Evolutionary conservation across 2,888 invertebrate genomes (phyloP).

Genomic region (Lysandra bellargus): DNA sequence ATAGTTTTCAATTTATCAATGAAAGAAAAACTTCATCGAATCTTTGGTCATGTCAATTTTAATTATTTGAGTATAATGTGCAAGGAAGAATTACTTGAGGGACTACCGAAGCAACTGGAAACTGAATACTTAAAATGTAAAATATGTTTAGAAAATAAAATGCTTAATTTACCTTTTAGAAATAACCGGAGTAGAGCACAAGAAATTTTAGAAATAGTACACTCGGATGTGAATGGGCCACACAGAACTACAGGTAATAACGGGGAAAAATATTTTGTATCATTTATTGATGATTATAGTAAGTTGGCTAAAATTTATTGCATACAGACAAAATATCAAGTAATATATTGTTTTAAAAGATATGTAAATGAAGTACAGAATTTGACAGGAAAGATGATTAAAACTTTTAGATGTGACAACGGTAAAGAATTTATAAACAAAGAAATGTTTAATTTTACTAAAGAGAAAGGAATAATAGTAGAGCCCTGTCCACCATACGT

Average conservation of each 20-base stretch:
- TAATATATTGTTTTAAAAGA: too few relatives aligned
- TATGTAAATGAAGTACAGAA: too few relatives aligned
- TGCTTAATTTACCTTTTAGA: too few relatives aligned
- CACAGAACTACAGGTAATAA: background rate
- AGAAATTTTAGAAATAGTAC: constrained; percentile 2
- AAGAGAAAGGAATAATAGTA: constrained; percentile 34
- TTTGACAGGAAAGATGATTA: constrained; percentile 37
- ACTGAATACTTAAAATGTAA: too few relatives aligned
- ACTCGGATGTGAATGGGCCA: constrained; percentile 13
- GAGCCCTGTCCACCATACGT: constrained; percentile 43
- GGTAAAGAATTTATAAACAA: constrained; percentile 43
- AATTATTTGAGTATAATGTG: background rate
- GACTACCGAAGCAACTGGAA: too few relatives aligned
- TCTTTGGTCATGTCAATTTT: too few relatives aligned
- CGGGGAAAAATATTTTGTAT: constrained; percentile 8
- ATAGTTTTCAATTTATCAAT: too few relatives aligned
- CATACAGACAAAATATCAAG: too few relatives aligned
- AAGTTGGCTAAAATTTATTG: background rate
- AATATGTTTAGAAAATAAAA: too few relatives aligned
- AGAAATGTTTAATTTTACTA: constrained; percentile 35
- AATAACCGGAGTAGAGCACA: too few relatives aligned
- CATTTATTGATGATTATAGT: constrained; percentile 19
- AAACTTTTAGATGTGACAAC: constrained; percentile 43
- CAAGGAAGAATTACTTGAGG: background rate
- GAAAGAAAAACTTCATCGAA: too few relatives aligned